phyloP scores from a whole-genome alignment of 1,140 invertebrate species.

The Platorchestia sp. region DNA sequence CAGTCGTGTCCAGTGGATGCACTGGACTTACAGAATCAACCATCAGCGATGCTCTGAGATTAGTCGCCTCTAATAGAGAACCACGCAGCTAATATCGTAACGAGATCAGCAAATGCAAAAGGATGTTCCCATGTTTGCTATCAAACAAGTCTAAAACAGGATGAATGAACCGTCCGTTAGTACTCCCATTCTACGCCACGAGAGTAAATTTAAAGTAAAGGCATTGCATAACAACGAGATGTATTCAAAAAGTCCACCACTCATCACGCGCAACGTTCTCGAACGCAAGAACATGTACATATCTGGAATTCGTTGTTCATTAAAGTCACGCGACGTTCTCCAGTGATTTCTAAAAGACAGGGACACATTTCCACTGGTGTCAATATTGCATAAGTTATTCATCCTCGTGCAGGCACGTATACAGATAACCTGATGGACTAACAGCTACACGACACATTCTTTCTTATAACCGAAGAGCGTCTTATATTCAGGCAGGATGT shows the following conservation, averaged over 20 bases:
- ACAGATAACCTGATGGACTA: too few species aligned
- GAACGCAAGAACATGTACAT: background rate
- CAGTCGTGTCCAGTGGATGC: background rate
- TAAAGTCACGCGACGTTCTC: background rate
- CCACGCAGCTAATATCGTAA: background rate
- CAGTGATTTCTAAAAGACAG: background rate
- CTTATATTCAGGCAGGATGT: constrained; percentile 87
- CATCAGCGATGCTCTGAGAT: background rate
- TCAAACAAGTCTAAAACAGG: background rate
- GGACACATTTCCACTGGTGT: background rate
- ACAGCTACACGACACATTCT: constrained; percentile 82
- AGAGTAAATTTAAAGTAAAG: background rate
- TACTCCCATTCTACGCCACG: background rate
- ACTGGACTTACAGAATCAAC: background rate
- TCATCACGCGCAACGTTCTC: background rate
- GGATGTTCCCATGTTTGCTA: background rate
- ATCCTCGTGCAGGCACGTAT: background rate
- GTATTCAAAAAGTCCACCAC: background rate
- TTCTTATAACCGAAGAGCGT: constrained; percentile 83
- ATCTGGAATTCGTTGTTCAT: background rate
- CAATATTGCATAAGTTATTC: background rate
- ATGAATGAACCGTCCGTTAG: background rate
- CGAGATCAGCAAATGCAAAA: background rate
- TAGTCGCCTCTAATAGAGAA: background rate
- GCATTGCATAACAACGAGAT: background rate